Base-by-base conservation (phyloP, 2,113 vertebrate species). In the Zootoca vivipara region DNA sequence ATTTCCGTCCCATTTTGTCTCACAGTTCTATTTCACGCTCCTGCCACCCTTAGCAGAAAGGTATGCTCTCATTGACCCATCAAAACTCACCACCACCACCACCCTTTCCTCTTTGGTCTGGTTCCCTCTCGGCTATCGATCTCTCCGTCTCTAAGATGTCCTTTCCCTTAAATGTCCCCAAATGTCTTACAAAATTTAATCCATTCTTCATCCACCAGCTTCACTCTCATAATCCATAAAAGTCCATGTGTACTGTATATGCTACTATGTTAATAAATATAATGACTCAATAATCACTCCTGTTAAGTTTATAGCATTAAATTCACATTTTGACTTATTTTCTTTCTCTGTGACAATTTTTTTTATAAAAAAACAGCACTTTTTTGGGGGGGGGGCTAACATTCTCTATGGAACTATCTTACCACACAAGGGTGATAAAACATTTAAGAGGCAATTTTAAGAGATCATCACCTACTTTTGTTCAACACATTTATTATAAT, bases 401-500 rank as follows among this genome's bases (percentile, higher is more conserved):
- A 78, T 72, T 75, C 2, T 52, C 20, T 87, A 35, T 89, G 90
- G 89, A 91, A 20, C 1, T 90, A 83, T 9, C 10, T 1, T 90
- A 89, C 75, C 88, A 40, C 46, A 87, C 42, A 91, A 64, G 33
- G 12, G 28, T 83, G 40, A 91, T 91, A 89, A 95, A 93, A 82
- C 78, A 89, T 91, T 92, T 89, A 87, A 85, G 10, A 46, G 83
- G 88, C 74, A 24, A 89, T 93, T 95, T 93, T 90, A 92, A 93
- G 75, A 86, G 0, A 89, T 89, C 0, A 87, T 90, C 0, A 56
- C 93, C 70, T 88, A 26, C 86, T 88, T 87, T 90, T 28, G 8
- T 91, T 93, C 87, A 87, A 93, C 56, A 91, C 72, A 90, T 87
- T 89, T 89, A 80, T 93, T 93, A 85, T 65, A 89, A 89, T 86